Base-by-base conservation (phyloP, 2,113 vertebrate genomes). In the Zapus hudsonius region DNA sequence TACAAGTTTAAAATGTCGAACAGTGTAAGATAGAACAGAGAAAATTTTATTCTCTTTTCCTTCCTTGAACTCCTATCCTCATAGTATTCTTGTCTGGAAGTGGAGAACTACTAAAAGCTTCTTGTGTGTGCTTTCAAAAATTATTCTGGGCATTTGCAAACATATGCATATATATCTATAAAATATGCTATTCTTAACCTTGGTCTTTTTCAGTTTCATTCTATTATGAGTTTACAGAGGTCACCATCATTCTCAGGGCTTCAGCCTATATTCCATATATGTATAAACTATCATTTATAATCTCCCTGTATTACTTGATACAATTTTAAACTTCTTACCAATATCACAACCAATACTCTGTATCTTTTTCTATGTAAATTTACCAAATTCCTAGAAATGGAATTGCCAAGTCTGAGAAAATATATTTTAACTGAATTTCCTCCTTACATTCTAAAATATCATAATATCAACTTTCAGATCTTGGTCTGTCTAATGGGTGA, bases 401-500 rank as follows among this genome's bases (percentile, higher is more conserved):
- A 89, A 82, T 84, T 73, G 40, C 9, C n/a, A 86, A 73, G 66
- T 93, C 16, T 44, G 57, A 82, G 27, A 79, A 11, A 20, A 40
- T 70, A 0, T 82, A n/a, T 95, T 87, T 72, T 74, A 84, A 80
- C 64, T 74, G 12, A 90, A 44, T 80, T 87, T 79, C 23, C 23
- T 87, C 9, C 6, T 86, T 27, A 73, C 6, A 47, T 86, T 69
- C 36, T 22, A 57, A 52, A 93, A 69, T 52, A 87, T 29, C 16
- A 13, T 90, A 52, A 64, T 74, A 72, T 16, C 72, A 92, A 52
- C n/a, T 80, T 94, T 91, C 92, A 87, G 38, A 72, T 84, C 44
- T 87, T 87, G 38, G 42, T 88, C 57, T 81, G 2, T 33, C 22
- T 86, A 27, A 74, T 75, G 12, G 55, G 10, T 93, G 15, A 93